Evolutionary conservation across 2,113 vertebrate genomes (phyloP), one percentile per base, ranked within the genome.

Genomic region (Otolemur garnettii): DNA sequence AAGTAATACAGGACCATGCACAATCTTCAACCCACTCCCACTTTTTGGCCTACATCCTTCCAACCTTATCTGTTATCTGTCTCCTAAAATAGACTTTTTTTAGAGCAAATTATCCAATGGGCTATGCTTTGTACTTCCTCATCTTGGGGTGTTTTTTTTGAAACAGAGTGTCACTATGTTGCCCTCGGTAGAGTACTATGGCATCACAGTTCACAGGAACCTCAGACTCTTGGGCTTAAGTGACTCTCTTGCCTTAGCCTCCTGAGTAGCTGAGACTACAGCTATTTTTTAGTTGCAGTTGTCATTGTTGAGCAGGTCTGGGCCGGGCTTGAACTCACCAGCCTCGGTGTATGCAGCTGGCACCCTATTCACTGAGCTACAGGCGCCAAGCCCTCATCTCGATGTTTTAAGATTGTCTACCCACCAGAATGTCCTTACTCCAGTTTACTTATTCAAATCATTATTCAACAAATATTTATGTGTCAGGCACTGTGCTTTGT

Each of bases 401-500:
- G 53, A 35, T 81, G 53, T 82, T 68, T 84, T 87, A 86, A 30
- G 38, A 87, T 28, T 79, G 68, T 93, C 87, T n/a, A 64, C 12
- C n/a, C 21, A 80, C 30, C n/a, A 50, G 87, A 82, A 96, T 68
- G 59, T 21, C 45, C 69, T 94, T 74, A 74, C 35, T 95, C 42
- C 35, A 95, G 66, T 28, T 71, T 60, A 82, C 7, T 19, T 94
- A 93, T 83, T 42, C n/a, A 89, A 83, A 66, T 75, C 83, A 88
- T 78, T 85, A 86, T n/a, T 86, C 33, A 79, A 87, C 74, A 93
- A 71, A 91, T 66, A 91, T 68, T 91, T 95, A 24, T 71, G 26
- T 91, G 18, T 82, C 75, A 68, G 60, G 35, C 22, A 68, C 45
- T 66, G 11, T 59, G 35, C 24, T 33, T 42, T 38, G 30, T 53